A percentile compares a stretch with the other conserved stretches of the same genome.
phyloP scores from a whole-genome alignment of 2,797 vertebrate genomes.

The Lutjanus argentimaculatus region DNA sequence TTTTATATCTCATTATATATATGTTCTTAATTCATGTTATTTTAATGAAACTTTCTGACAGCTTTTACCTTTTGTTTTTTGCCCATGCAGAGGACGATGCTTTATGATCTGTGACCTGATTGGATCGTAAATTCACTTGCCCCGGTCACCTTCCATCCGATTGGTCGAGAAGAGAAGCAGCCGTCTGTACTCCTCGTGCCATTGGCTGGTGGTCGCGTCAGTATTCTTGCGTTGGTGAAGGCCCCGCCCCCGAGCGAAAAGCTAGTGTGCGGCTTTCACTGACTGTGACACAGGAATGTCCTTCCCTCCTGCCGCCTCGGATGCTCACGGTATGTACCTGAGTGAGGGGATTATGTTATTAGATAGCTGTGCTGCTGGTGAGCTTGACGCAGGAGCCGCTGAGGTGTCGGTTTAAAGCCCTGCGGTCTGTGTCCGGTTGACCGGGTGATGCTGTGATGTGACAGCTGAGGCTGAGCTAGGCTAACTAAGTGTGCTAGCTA shows the following conservation, averaged over 20 bases:
- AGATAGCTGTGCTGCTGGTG: slow-evolving; percentile 38
- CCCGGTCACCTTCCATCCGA: slow-evolving; percentile 16
- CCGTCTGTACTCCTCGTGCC: rapidly evolving
- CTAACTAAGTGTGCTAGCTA: slow-evolving; percentile 63
- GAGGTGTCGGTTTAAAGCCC: slow-evolving; percentile 31
- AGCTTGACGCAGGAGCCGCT: slow-evolving; percentile 4
- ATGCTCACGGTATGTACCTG: slow-evolving; percentile 65
- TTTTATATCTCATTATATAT: background rate
- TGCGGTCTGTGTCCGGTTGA: slow-evolving; percentile 5
- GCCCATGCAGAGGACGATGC: background rate
- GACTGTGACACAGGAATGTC: slow-evolving; percentile 77
- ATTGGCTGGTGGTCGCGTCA: slow-evolving; percentile 62
- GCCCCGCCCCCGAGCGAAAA: slow-evolving; percentile 48
- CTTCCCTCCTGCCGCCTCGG: slow-evolving; percentile 71
- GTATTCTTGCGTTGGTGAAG: background rate
- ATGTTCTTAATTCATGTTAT: background rate
- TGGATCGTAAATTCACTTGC: slow-evolving; percentile 29
- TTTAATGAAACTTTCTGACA: slow-evolving; percentile 12
- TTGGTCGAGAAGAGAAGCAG: slow-evolving; percentile 46
- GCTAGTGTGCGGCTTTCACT: slow-evolving; percentile 66
- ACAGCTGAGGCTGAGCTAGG: slow-evolving; percentile 56
- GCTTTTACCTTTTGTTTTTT: background rate
- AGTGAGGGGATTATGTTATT: slow-evolving; percentile 50
- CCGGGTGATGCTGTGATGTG: slow-evolving; percentile 51
- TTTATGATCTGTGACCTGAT: slow-evolving; percentile 51